A percentile compares a stretch with the other conserved stretches of the same genome.
phyloP scores from a whole-genome alignment of 1,140 invertebrate genomes.

The Drosophila lacteicornis region DNA sequence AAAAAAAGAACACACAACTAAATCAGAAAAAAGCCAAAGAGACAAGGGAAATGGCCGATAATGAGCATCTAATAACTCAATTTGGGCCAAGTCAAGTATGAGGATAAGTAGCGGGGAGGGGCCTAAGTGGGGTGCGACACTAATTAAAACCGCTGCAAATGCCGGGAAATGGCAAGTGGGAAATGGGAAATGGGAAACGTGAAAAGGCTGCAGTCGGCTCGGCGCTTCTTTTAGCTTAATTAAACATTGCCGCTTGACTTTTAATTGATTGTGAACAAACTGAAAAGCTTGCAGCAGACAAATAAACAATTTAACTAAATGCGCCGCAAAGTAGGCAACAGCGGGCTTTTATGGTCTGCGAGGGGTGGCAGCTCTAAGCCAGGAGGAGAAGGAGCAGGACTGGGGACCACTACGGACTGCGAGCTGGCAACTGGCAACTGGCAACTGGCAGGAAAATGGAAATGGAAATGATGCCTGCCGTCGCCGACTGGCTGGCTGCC shows the following conservation, averaged over 20 bases:
- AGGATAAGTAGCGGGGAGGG: slow-evolving; percentile 29
- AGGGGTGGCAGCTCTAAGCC: slow-evolving; percentile 30
- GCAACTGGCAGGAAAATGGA: slow-evolving; percentile 50
- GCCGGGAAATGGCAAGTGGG: slow-evolving; percentile 18
- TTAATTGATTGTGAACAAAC: slow-evolving; percentile 82
- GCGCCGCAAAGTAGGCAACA: slow-evolving; percentile 79
- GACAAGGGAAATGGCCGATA: slow-evolving; percentile 61
- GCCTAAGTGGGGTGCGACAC: slow-evolving; percentile 33
- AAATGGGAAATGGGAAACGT: slow-evolving; percentile 9
- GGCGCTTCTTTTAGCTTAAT: slow-evolving; percentile 77
- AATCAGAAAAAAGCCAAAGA: background rate
- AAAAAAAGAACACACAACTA: slow-evolving; percentile 19
- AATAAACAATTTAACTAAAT: slow-evolving; percentile 84
- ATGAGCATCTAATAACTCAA: slow-evolving; percentile 78
- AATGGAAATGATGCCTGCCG: slow-evolving; percentile 73
- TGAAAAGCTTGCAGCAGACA: slow-evolving; percentile 64
- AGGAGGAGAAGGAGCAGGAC: slow-evolving; percentile 20
- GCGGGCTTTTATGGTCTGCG: slow-evolving; percentile 52
- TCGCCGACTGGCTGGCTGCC: slow-evolving; percentile 14
- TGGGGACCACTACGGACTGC: slow-evolving; percentile 23
- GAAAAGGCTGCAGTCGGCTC: slow-evolving; percentile 28
- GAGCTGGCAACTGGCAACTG: slow-evolving; percentile 43
- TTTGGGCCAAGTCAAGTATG: slow-evolving; percentile 50
- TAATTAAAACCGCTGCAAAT: slow-evolving; percentile 71
- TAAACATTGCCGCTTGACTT: slow-evolving; percentile 79